Evolutionary conservation across 2,888 invertebrate genomes (phyloP), one percentile per base, ranked within the genome.

Genomic region (Chaetogeoica ovagalla): DNA sequence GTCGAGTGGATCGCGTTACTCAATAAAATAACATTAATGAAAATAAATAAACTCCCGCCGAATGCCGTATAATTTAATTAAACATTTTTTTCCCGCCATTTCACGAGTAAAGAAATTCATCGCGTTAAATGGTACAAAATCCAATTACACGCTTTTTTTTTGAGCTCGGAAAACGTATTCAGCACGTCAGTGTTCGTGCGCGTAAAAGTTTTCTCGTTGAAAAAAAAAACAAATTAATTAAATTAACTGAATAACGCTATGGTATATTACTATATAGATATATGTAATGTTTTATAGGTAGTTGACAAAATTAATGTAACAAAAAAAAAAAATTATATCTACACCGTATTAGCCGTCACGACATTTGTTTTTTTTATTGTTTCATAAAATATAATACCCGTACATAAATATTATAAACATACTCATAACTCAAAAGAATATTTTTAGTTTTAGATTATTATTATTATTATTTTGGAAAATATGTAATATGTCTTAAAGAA

Each of bases 211-310:
- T 63, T 9, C 11, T 13, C 65, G 21, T 65, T 21, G n/a, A 62
- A 62, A 62, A 59, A 59, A 63, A 15, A 62, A 19, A 37, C 19
- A n/a, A 37, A 65, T 65, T 43, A n/a, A 65, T 13, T 65, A 43
- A 39, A 43, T 65, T n/a, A 43, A 65, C 21, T 8, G 43, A 3
- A 0, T 13, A 21, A 65, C 19, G 48, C 48, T 48, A 21, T 19
- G 9, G 65, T 63, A 39, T 37, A 19, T 63, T 65, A 39, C 11
- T 48, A 48, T 11, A 3, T 9, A 11, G 8, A 48, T 15, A 15
- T 39, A 65, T 3, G 19, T 30, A 30, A 30, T 30, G 4, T 8
- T 4, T 37, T 11, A 7, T 65, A 43, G 65, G 43, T 13, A n/a
- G 65, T 21, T 59, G 21, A 59, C n/a, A 59, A 59, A 59, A 59